phyloP scores from a whole-genome alignment of 2,797 vertebrate genomes.

The Paramormyrops hopkinsi region DNA sequence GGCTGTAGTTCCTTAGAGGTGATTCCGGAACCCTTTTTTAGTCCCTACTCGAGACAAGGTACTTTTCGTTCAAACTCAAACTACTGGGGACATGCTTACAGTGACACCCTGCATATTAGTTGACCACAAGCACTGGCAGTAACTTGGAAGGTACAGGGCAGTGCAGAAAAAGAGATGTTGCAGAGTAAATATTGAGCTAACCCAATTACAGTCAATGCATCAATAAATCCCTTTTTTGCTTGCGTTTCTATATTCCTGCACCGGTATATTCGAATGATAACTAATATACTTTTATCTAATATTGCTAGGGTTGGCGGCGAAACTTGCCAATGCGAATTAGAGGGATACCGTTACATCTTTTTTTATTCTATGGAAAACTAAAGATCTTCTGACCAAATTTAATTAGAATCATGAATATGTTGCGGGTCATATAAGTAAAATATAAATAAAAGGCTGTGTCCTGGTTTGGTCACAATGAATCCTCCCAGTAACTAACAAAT shows the following conservation, averaged over 20 bases:
- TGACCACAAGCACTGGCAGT: neutral
- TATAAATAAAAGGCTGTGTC: neutral
- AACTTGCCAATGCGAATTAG: neutral
- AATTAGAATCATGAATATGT: neutral
- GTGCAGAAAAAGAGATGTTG: neutral
- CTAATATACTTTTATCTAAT: neutral
- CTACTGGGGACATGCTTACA: neutral
- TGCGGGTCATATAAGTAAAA: neutral
- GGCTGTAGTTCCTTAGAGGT: neutral
- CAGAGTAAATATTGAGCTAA: neutral
- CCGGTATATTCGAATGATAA: neutral
- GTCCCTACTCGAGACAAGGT: neutral
- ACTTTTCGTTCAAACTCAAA: neutral
- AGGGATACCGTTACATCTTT: neutral
- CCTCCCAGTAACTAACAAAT: neutral
- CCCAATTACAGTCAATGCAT: neutral
- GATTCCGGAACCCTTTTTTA: neutral
- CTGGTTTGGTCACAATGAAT: neutral
- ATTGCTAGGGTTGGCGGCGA: neutral
- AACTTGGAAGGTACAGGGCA: neutral
- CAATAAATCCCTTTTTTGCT: neutral
- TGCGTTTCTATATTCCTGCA: neutral
- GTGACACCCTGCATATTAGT: neutral
- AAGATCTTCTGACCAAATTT: neutral
- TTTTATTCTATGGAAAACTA: neutral